A percentile compares a stretch with the other conserved stretches of the same genome.
phyloP scores from a whole-genome alignment of 2,113 vertebrate species.

The Carlito syrichta region DNA sequence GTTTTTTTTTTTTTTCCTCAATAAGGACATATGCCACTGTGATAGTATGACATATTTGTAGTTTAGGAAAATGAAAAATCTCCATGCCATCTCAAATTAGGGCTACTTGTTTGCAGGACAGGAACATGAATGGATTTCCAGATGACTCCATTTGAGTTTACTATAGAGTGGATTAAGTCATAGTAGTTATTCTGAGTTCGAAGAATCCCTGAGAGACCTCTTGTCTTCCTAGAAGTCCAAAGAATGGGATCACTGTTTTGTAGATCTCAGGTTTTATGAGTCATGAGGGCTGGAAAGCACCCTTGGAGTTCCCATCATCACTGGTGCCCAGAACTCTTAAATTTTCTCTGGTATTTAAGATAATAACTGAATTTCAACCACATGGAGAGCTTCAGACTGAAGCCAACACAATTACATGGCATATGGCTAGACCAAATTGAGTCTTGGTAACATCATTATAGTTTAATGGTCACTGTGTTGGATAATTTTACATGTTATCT shows the following conservation, averaged over 20 bases:
- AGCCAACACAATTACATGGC: neutral
- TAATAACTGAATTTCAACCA: neutral
- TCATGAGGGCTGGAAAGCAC: neutral
- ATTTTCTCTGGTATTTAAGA: conserved; percentile 24
- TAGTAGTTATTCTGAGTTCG: neutral
- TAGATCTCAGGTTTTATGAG: neutral
- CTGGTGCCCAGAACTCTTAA: neutral
- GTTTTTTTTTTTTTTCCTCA: neutral
- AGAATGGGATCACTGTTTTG: neutral
- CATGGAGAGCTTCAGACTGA: neutral
- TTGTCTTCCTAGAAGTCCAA: neutral
- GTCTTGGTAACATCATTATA: neutral
- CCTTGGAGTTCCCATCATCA: neutral
- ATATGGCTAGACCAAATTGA: neutral
- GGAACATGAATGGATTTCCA: neutral
- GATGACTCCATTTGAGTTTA: neutral
- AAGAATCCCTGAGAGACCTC: neutral
- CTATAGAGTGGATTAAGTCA: neutral
- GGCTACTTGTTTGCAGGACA: neutral
- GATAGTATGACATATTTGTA: neutral
- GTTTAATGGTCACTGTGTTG: neutral
- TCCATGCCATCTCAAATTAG: neutral
- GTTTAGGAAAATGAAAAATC: neutral
- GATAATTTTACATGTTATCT: neutral
- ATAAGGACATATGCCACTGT: neutral